Evolutionary conservation across 2,888 invertebrate genomes (phyloP), one percentile per base, ranked within the genome.

Genomic region (Ametastegia equiseti): DNA sequence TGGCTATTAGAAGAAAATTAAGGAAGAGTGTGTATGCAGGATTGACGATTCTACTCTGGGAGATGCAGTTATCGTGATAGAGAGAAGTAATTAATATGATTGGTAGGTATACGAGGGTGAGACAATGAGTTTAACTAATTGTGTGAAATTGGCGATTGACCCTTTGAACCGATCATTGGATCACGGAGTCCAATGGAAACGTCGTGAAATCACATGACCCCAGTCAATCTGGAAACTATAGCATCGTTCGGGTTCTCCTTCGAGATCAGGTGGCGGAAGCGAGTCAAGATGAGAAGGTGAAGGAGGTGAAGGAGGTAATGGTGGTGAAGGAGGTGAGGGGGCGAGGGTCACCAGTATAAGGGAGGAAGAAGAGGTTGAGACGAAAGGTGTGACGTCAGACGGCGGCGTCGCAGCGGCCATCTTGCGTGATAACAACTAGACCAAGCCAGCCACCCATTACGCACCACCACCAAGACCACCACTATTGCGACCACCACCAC

Each of bases 391-490:
- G 75, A 81, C 81, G 81, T 81, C 81, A 81, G 81, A 77, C 60
- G 81, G 63, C 36, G 81, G 75, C 81, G 63, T 57, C 63, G 27
- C 81, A 81, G 81, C 81, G 47, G 81, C 81, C 81, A 81, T 81
- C 81, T 81, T 81, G 81, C 81, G 81, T 81, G 81, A 63, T 81
- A 80, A 77, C 65, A 81, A 81, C 65, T 42, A 77, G 77, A 81
- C 65, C 81, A 50, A 60, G 19, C 77, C 65, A 36, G 77, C 81
- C 77, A 77, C 81, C 75, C 81, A 81, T 77, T 81, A 81, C 57
- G 63, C 81, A 73, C 77, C 63, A 81, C 36, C 73, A 33, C 80
- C 60, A 15, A 39, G 36, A 80, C 71, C 39, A 54, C 60, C 33
- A 19, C 71, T 6, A 78, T n/a, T 39, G 13, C 27, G 11, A n/a